Conservation (phyloP, 1,140 invertebrate genomes). For the Drosophila virilis region DNA sequence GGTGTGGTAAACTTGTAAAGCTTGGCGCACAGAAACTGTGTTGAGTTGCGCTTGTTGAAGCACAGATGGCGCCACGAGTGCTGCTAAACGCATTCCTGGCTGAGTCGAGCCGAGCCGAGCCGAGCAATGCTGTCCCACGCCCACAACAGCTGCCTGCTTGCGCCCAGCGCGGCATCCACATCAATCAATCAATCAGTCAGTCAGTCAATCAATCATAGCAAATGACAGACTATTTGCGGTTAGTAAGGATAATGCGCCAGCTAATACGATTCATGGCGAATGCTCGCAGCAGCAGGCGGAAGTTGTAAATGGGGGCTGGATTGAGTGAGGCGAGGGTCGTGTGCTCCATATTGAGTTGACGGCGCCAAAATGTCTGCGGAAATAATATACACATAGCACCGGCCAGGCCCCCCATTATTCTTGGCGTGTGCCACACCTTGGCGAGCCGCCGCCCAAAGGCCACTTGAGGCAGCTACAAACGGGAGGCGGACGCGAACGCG, state of each 20-base stretch:
- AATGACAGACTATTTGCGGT: conserved; percentile 56
- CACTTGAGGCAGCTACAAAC: conserved; percentile 21
- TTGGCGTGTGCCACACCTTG: conserved; percentile 33
- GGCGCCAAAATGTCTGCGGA: conserved; percentile 42
- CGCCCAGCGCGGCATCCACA: conserved; percentile 15
- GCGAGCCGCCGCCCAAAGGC: conserved; percentile 6
- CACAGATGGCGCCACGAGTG: conserved; percentile 49
- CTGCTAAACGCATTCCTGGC: not conserved
- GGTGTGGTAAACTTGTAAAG: conserved; percentile 33
- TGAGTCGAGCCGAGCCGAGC: too few species aligned
- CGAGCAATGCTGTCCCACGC: too few species aligned
- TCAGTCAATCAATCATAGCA: conserved; percentile 58
- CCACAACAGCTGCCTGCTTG: not conserved
- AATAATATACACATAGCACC: conserved; percentile 1
- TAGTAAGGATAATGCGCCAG: conserved; percentile 43
- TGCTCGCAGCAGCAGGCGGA: not conserved
- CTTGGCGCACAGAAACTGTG: conserved; percentile 14
- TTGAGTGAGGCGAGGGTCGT: not conserved
- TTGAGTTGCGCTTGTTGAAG: conserved; percentile 5
- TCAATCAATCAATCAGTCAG: conserved; percentile 51
- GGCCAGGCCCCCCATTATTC: not conserved
- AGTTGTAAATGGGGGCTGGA: not conserved
- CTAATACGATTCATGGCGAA: conserved; percentile 36
- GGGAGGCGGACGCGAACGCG: too few species aligned
- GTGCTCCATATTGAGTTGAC: not conserved